Evolutionary conservation across 2,113 vertebrate species (phyloP).

Genomic region (Calypte anna): DNA sequence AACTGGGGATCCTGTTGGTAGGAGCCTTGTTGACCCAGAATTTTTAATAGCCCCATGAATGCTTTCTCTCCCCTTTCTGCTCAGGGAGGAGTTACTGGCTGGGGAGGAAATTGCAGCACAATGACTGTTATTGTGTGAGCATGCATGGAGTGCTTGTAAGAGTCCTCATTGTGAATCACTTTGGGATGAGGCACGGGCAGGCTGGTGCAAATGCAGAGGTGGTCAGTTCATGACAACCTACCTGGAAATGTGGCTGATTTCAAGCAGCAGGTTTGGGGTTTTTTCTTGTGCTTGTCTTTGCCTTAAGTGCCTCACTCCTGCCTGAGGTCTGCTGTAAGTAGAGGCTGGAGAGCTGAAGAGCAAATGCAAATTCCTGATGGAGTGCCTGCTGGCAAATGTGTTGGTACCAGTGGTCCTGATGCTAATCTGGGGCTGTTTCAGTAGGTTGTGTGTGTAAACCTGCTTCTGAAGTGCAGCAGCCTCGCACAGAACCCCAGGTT

Average conservation of each 20-base stretch:
- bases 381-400: neutral
- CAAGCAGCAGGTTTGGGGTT: fast-evolving
- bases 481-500: neutral
- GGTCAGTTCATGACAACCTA: fast-evolving
- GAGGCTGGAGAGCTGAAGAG: neutral
- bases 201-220: neutral
- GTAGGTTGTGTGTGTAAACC: neutral
- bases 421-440: fast-evolving
- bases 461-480: neutral
- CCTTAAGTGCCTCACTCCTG: neutral
- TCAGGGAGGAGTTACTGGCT: neutral
- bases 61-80: neutral
- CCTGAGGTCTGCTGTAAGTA: neutral
- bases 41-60: neutral
- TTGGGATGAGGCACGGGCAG: fast-evolving
- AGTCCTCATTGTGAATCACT: neutral
- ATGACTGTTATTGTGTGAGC: too few species aligned
- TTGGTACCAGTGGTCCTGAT: fast-evolving
- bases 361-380: fast-evolving
- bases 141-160: too few species aligned
- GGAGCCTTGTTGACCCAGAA: neutral
- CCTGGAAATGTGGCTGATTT: neutral
- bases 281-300: too few species aligned
- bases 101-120: neutral
- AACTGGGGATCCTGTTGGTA: neutral